Evolutionary conservation across 2,113 vertebrate genomes (phyloP), one percentile per base, ranked within the genome.

Genomic region (Macroglossus sobrinus): DNA sequence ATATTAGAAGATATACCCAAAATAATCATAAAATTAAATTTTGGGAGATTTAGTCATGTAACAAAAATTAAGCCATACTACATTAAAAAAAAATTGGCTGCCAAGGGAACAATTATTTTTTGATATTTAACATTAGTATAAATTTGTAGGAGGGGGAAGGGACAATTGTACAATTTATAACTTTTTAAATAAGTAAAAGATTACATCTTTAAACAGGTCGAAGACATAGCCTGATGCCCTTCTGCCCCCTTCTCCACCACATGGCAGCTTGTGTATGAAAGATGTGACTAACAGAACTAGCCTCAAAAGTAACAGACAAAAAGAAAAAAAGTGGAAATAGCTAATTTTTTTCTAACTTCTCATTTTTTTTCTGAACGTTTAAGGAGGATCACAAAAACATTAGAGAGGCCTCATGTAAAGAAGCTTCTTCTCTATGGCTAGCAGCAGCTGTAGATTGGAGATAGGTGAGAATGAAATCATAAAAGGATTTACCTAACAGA

Each of bases 11-110:
- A 69, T 57, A n/a, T 22, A 18, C 2, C 4, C 5, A 28, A 68
- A 68, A 50, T 1, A 91, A 43, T 26, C 33, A 93, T 76, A 76
- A 93, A 84, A 87, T 53, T 88, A 81, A 95, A 95, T 71, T 68
- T 86, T 4, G 14, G 40, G 22, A 30, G 22, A 84, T 64, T 55
- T 93, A 64, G 33, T 66, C 22, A 35, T 64, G 2, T 66, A 64
- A 84, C 24, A 94, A 74, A 71, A 85, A 66, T 16, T 71, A 88
- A 92, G 35, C 3, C 40, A 50, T n/a, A 11, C 40, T 72, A 55
- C n/a, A 35, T 55, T 11, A 22, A 94, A 86, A 92, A 1, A 45
- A 86, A 88, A 47, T 26, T 15, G 47, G 0, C 28, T 74, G 26
- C 10, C 21, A 91, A 64, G 1, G 19, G 26, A 68, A 91, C 72